Base-by-base conservation (phyloP, 2,888 invertebrate species). In the Nomada goodeniana region DNA sequence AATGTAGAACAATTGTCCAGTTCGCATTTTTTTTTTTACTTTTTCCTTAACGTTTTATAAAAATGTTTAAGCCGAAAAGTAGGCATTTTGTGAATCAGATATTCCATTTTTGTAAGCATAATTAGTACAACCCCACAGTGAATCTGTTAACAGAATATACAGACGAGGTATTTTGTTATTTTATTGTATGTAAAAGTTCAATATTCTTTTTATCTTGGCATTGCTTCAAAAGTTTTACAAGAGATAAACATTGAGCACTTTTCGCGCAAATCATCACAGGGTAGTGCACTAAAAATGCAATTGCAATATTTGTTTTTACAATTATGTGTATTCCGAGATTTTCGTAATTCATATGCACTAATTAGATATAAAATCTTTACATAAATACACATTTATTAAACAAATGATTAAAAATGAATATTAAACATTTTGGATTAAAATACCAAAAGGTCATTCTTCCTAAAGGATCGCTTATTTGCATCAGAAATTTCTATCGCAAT, bases 61-160 rank as follows among this genome's bases (percentile, higher is more conserved):
- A 91, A 90, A 90, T 89, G 87, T 92, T 92, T 91, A 91, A 91
- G 91, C 91, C 92, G 90, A 90, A 92, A 91, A 89, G 85, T 92
- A 92, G 91, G 90, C 91, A 81, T 91, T 89, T 78, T 85, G 77
- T 87, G 85, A 88, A 79, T 89, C 72, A 83, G 76, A 89, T 85
- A 86, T 84, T 82, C 73, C 83, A 86, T 76, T 73, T 81, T 84
- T 71, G 79, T 76, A 69, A 77, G 83, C 88, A 85, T 82, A 69
- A 84, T 88, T 80, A 83, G 81, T 81, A 80, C 84, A 83, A 64
- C 59, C 67, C 57, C 69, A 52, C 70, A 11, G 20, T 23, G 23
- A 63, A 75, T 70, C 70, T 55, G 26, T 64, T 47, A 57, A 64
- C 20, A 74, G 84, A 83, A 85, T 75, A 86, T 82, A 36, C 36